Percentiles rank a stretch among this genome's conserved stretches.
phyloP scores from a whole-genome alignment of 2,797 vertebrate genomes.

The Oophaga sylvatica region DNA sequence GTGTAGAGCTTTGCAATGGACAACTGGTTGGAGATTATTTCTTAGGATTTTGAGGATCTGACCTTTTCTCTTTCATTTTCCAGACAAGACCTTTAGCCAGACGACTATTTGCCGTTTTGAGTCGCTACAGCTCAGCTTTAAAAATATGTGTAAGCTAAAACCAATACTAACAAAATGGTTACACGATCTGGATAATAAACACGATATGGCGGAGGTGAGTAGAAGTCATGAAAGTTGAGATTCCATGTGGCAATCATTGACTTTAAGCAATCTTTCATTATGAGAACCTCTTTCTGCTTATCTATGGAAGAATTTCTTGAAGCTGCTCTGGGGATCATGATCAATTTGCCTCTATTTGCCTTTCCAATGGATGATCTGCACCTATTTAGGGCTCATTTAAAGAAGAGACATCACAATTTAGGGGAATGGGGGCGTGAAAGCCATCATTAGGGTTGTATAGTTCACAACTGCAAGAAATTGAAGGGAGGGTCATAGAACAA shows the following conservation, averaged over 20 bases:
- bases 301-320: not conserved
- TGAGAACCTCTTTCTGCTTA: not conserved
- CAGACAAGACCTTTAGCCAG: constrained; percentile 82
- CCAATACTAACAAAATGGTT: constrained; percentile 82
- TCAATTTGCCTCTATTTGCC: not conserved
- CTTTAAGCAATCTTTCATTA: not conserved
- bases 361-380: not conserved
- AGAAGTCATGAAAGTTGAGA: not conserved
- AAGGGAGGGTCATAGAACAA: not conserved
- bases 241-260: not conserved
- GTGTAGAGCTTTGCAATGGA: not conserved
- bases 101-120: constrained; percentile 86
- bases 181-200: constrained; percentile 78
- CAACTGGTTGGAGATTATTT: not conserved
- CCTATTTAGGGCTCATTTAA: not conserved
- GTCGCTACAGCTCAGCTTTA: constrained; percentile 73
- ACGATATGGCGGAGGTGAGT: constrained; percentile 80
- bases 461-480: not conserved
- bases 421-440: not conserved
- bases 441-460: not conserved
- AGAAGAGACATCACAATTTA: not conserved
- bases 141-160: constrained; percentile 86
- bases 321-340: not conserved
- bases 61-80: not conserved
- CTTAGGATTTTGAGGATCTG: not conserved